Evolutionary conservation across 2,113 vertebrate genomes (phyloP), one percentile per base, ranked within the genome.

Genomic region (Gavia stellata): DNA sequence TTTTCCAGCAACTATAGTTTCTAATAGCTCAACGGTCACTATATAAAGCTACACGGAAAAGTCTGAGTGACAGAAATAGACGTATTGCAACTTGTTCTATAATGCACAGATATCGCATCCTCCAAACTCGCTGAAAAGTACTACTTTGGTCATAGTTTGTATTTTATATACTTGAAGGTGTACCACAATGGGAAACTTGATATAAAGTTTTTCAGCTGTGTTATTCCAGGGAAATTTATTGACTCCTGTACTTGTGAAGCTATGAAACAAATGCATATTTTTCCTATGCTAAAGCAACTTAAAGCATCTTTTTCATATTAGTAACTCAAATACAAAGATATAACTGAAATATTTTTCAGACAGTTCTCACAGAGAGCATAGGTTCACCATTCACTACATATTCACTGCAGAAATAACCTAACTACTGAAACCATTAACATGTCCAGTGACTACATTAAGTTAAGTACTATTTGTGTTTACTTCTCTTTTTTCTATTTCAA

Each of bases 1-100:
- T 97, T 94, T 83, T 90, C 38, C 72, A 90, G 79, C 70, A 86
- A 81, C 89, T 56, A 49, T 8, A 86, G 49, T 52, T 95, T 66
- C 73, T 95, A 87, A 87, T 18, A 85, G 84, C 86, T 78, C 61
- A 65, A 38, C 67, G 71, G 67, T 50, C 45, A 70, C 59, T 81
- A 44, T 9, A 25, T 7, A 73, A 77, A 93, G 63, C 72, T 86
- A 12, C 34, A 1, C 2, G 11, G 70, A 91, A 77, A 85, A 68
- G 61, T 6, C 73, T 72, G 53, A 72, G 71, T 0, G 1, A 66
- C 66, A 77, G 59, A 79, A 17, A 53, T 7, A 25, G 73, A 79
- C 47, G 31, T 17, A 8, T 5, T 47, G 55, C 63, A 73, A 68
- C 71, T 75, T 68, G 45, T 42, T 28, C 31, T 77, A 3, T 15